These are phyloP conservation scores for Epinephelus coioides DNA, from an alignment of 2,797 vertebrate species.

Conservation along the genomic window DNA sequence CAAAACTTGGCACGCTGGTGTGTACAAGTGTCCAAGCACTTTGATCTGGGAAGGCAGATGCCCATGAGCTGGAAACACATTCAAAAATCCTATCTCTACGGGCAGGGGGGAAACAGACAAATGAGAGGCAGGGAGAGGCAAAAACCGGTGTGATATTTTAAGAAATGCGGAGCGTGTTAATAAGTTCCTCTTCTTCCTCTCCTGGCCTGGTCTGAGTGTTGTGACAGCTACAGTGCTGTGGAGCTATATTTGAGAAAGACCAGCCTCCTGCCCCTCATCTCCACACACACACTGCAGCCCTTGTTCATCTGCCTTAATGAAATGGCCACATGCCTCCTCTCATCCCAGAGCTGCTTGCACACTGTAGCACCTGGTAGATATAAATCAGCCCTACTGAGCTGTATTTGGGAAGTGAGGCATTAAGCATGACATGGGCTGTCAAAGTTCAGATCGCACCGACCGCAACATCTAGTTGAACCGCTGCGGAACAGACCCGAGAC, in stretches of 20 bases:
- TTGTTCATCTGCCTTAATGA: slow-evolving; percentile 83
- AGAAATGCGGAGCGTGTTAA: slow-evolving; percentile 68
- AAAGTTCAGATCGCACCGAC: slow-evolving; percentile 86
- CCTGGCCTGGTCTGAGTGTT: slow-evolving; percentile 64
- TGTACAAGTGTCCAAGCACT: slow-evolving; percentile 53
- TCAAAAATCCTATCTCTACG: slow-evolving; percentile 4
- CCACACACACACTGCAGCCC: slow-evolving; percentile 74
- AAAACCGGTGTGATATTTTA: slow-evolving; percentile 66
- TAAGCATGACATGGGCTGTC: slow-evolving; percentile 88
- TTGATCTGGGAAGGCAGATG: slow-evolving; percentile 39
- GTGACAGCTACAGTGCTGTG: slow-evolving; percentile 70
- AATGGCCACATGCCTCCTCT: slow-evolving; percentile 83
- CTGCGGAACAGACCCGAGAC: slow-evolving; percentile 77
- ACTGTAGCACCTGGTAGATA: slow-evolving; percentile 88
- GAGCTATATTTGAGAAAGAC: slow-evolving; percentile 79
- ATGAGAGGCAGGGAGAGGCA: slow-evolving; percentile 38
- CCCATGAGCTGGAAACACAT: slow-evolving; percentile 29
- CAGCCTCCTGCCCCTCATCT: slow-evolving; percentile 73
- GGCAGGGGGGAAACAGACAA: slow-evolving; percentile 3
- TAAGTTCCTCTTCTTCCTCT: slow-evolving; percentile 65
- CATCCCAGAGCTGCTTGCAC: slow-evolving; percentile 74
- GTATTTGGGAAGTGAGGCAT: slow-evolving; percentile 90
- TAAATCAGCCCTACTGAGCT: slow-evolving; percentile 88
- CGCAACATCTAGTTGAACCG: slow-evolving; percentile 86
- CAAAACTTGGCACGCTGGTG: slow-evolving; percentile 61